Evolutionary conservation across 64 coral and sea anemone genomes (phyloP), one percentile per base, ranked within the genome.

Genomic region (Cladopsammia gracilis): DNA sequence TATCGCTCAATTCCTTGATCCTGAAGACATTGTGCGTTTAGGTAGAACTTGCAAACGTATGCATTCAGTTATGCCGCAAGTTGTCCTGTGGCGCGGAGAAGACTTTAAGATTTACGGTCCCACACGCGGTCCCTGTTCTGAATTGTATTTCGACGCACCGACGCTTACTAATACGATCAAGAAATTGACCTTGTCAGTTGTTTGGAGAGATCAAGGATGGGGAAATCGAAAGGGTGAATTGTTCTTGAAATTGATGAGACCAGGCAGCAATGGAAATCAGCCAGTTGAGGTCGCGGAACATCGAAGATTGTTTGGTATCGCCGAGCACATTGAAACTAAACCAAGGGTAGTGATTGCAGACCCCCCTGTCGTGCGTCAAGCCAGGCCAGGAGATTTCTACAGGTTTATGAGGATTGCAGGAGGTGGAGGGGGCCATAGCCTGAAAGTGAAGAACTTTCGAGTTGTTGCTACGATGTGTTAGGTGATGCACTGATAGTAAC

Each of bases 361-460:
- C 7, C 69, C 78, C n/a, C 71, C 70, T 71, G 62, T 95, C 4
- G 81, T 95, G 9, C 66, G 22, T 4, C 13, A 86, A 19, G 47
- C 93, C 2, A 76, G 68, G 23, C 24, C 64, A 19, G 88, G 93
- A 20, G 93, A 95, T 78, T 90, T 90, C 34, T 95, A 86, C 52
- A 79, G 87, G 45, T 95, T 90, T 80, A 89, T 90, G 87, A 75
- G 88, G 62, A 79, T 87, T 79, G 87, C 81, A 51, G 93, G 93
- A 4, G 93, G 93, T 3, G 93, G 93, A 70, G 93, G 93, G 34
- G 93, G 93, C 4, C 93, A 95, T 78, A 0, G 5, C 19, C 80
- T 95, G 19, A 57, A 0, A 44, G 93, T 86, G 50, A 86, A 72
- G 10, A 62, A 90, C n/a, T 95, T 95, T 59, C 54, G 44, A 48